Conservation (phyloP, 2,888 invertebrate genomes). For the Drosophila borborema region DNA sequence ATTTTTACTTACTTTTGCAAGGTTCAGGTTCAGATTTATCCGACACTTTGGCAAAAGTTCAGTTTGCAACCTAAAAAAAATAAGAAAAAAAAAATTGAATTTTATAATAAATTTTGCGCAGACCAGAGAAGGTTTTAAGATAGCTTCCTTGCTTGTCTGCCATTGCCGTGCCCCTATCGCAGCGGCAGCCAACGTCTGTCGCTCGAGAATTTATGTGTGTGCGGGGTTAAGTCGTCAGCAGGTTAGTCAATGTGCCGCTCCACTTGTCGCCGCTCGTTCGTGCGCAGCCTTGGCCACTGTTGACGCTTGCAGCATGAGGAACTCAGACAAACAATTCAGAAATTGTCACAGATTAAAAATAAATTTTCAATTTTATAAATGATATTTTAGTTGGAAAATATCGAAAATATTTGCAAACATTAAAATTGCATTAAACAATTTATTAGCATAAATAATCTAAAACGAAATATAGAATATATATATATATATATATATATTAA, state of each 20-base stretch:
- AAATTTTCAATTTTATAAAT: conserved; percentile 1
- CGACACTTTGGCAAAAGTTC: conserved; percentile 64
- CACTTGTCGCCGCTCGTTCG: not conserved
- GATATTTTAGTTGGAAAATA: not conserved
- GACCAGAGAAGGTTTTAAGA: conserved; percentile 58
- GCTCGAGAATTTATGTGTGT: conserved; percentile 56
- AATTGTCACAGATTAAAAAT: conserved; percentile 27
- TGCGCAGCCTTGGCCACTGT: conserved; percentile 10
- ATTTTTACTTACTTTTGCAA: conserved; percentile 33
- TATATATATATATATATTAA: not conserved
- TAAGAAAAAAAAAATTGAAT: conserved; percentile 54
- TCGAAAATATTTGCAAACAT: not conserved
- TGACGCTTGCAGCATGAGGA: conserved; percentile 7
- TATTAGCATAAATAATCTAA: not conserved
- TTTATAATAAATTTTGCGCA: conserved; percentile 73
- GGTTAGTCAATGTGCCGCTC: conserved; percentile 47
- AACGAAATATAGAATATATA: not conserved
- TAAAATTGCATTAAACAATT: not conserved
- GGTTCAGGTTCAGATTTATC: conserved; percentile 44
- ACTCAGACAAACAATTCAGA: conserved; percentile 19
- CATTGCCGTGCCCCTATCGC: conserved; percentile 38
- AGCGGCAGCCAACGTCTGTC: conserved; percentile 43
- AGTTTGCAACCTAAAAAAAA: conserved; percentile 23
- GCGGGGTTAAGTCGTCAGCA: conserved; percentile 74
- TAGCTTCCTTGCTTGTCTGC: conserved; percentile 30